Conservation (phyloP, 2,113 vertebrate genomes). For the Acanthochromis polyacanthus region DNA sequence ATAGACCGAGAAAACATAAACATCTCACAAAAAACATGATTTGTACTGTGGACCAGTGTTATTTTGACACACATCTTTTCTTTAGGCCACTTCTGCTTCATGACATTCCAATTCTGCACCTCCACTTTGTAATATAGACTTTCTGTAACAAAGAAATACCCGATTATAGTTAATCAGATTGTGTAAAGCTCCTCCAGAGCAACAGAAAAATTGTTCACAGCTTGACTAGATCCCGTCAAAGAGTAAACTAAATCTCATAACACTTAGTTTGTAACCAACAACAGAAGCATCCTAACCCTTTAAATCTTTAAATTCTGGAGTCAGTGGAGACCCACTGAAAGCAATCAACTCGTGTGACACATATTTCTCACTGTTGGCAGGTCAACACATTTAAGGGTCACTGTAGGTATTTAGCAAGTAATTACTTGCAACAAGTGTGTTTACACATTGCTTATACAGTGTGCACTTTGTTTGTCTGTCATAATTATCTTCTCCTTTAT, state of each 20-base stretch:
- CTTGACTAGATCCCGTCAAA: not conserved
- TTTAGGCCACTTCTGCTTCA: too few species aligned
- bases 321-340: not conserved
- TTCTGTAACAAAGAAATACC: not conserved
- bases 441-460: not conserved
- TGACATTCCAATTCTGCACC: too few species aligned
- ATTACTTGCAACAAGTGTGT: not conserved
- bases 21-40: too few species aligned
- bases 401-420: too few species aligned
- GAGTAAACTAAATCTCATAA: not conserved
- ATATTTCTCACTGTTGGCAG: not conserved
- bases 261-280: not conserved
- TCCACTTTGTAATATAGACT: not conserved
- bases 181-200: not conserved
- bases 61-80: too few species aligned
- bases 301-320: not conserved
- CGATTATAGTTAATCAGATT: not conserved
- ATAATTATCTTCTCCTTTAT: constrained; percentile 8
- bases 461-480: not conserved
- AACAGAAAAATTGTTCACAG: not conserved
- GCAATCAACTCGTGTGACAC: not conserved
- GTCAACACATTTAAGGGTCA: not conserved
- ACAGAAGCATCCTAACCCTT: not conserved
- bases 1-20: too few species aligned
- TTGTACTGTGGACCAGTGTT: too few species aligned